Conservation (phyloP, 2,797 vertebrate species). For the Pangasius sanitwongsei region DNA sequence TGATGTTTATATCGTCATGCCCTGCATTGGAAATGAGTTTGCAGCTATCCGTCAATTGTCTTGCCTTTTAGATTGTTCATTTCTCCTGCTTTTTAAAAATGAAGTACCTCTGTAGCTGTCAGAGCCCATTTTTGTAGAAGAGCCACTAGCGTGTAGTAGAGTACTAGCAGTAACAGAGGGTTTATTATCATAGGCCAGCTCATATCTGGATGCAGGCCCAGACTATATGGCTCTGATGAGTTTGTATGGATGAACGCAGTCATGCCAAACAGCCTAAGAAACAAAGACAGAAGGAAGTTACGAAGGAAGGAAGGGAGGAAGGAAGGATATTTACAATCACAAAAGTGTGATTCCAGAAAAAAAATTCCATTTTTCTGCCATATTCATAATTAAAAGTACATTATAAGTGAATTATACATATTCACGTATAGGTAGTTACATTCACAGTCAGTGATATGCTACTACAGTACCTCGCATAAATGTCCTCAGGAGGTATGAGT, state of each 20-base stretch:
- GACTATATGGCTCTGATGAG: constrained; percentile 67
- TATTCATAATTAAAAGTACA: neutral
- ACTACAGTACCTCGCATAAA: constrained; percentile 75
- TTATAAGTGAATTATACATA: too few species aligned
- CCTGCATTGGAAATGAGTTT: neutral
- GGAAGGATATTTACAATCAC: too few species aligned
- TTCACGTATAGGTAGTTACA: neutral
- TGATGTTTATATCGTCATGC: neutral
- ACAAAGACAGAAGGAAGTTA: neutral
- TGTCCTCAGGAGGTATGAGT: constrained; percentile 73
- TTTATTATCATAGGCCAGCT: constrained; percentile 79
- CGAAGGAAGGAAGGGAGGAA: neutral
- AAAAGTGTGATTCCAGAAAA: neutral
- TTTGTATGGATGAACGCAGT: constrained; percentile 76
- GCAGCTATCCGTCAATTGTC: neutral
- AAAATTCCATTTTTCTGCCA: neutral
- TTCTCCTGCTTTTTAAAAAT: neutral
- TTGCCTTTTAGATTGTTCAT: too few species aligned
- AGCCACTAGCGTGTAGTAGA: constrained; percentile 79
- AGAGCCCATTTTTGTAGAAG: constrained; percentile 76
- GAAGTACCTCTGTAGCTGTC: constrained; percentile 61
- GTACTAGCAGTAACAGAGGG: constrained; percentile 76
- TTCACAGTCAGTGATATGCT: neutral
- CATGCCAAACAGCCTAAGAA: constrained; percentile 80
- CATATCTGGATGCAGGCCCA: constrained; percentile 71